These are phyloP conservation scores for Morbakka virulenta DNA, from an alignment of 30 jellyfish, hydroid and myxozoan genomes.

Conservation along the genomic window DNA sequence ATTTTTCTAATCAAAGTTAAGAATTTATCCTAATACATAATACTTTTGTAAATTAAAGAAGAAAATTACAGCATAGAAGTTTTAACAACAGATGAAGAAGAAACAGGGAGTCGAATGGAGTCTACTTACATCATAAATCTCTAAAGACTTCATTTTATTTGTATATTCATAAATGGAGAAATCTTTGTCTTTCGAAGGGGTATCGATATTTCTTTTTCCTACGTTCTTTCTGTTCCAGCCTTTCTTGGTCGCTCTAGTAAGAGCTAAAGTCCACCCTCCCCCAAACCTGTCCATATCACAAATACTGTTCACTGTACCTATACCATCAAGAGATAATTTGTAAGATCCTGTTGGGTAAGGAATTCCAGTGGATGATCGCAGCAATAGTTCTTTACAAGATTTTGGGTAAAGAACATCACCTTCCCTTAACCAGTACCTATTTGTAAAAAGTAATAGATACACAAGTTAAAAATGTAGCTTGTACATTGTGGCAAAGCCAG, in stretches of 20 bases:
- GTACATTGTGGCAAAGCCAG: background rate
- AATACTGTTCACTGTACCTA: conserved; percentile 9
- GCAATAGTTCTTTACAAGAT: conserved; percentile 51
- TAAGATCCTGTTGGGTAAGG: conserved; percentile 24
- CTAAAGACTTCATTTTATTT: conserved; percentile 13
- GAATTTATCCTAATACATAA: too few species aligned
- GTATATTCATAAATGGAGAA: conserved; percentile 43
- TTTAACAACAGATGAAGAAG: too few species aligned
- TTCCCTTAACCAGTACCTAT: conserved; percentile 85
- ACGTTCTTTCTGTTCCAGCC: conserved; percentile 62
- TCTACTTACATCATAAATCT: conserved; percentile 39
- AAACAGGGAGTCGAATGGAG: too few species aligned
- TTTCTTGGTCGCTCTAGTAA: conserved; percentile 32
- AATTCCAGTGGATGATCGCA: conserved; percentile 6
- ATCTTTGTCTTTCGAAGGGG: conserved; percentile 34
- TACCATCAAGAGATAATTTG: conserved; percentile 2
- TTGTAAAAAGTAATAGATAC: background rate
- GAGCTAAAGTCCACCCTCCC: conserved; percentile 77
- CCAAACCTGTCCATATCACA: conserved; percentile 76
- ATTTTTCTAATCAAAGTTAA: too few species aligned
- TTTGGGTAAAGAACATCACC: conserved; percentile 32
- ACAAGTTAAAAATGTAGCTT: too few species aligned
- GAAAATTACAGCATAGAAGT: too few species aligned
- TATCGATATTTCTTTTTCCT: conserved; percentile 8
- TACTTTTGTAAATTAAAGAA: too few species aligned